Evolutionary conservation across 2,888 invertebrate species (phyloP), one percentile per base, ranked within the genome.

Genomic region (Macrosoma leucophasiata): DNA sequence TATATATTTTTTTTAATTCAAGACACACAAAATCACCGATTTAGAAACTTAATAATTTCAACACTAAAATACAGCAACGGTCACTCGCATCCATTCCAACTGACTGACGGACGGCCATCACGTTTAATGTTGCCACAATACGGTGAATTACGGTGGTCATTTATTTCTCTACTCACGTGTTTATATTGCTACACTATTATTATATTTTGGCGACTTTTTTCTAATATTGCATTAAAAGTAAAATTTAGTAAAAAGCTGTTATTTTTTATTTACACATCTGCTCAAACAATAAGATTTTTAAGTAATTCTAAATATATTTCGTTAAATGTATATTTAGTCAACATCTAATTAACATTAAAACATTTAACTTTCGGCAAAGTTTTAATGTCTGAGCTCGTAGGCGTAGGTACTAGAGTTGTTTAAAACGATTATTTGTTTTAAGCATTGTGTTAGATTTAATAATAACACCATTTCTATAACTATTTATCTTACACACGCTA

Each of bases 91-190:
- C 58, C 69, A 64, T 58, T 55, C 62, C 67, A 67, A 73, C 62
- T 63, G 68, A 75, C 73, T 62, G 64, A 79, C 81, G 75, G 64
- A 79, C 81, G 75, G 82, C 82, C 82, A 84, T 82, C 62, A 81
- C 82, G 82, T 48, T 69, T 69, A 78, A 73, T 63, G 58, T 62
- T 62, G 56, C 62, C 59, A 57, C 48, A 36, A 41, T 52, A 44
- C 45, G 41, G 55, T 20, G 47, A 62, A 71, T 79, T 73, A 77
- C 74, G 70, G n/a, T n/a, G n/a, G n/a, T n/a, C n/a, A n/a, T n/a
- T 72, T 73, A 63, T 58, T 62, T 56, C 61, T 57, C 46, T 36
- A 46, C 65, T 66, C 72, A 73, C 66, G 66, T 69, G 66, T 62
- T 50, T 46, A 43, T 52, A 50, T 64, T 71, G 52, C 68, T 52